Evolutionary conservation across 2,113 vertebrate genomes (phyloP).

Genomic region (Choloepus hoffmanni): DNA sequence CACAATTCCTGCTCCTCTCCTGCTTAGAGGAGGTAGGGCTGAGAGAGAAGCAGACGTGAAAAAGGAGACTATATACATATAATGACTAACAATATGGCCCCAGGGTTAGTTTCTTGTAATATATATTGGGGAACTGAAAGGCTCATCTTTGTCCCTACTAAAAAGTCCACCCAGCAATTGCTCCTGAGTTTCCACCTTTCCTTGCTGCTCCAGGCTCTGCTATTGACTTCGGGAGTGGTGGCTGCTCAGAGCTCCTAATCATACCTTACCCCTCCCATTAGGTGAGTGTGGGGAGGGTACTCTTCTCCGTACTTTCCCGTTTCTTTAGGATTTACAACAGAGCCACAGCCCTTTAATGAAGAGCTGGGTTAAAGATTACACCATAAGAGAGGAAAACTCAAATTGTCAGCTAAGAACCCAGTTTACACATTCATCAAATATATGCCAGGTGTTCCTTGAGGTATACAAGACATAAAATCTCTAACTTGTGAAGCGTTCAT

Average conservation of each 20-base stretch:
- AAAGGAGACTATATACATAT: neutral
- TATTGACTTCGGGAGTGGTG: neutral
- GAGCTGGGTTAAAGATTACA: neutral
- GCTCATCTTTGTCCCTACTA: neutral
- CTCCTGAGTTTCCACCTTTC: neutral
- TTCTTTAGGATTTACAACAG: neutral
- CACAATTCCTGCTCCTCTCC: neutral
- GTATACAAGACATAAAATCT: neutral
- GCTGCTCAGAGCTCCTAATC: neutral
- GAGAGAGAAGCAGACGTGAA: neutral
- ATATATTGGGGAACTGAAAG: neutral
- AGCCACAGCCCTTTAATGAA: neutral
- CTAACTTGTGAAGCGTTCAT: neutral
- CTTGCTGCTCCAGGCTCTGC: neutral
- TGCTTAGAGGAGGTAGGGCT: neutral
- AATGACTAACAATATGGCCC: neutral
- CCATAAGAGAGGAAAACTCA: neutral
- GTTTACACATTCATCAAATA: neutral
- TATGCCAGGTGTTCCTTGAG: neutral
- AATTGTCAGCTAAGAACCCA: neutral
- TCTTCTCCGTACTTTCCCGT: neutral
- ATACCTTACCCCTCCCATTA: neutral
- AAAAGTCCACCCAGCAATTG: constrained; percentile 18
- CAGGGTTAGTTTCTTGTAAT: neutral
- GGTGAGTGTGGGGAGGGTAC: neutral